Evolutionary conservation across 2,888 invertebrate species (phyloP), one percentile per base, ranked within the genome.

Genomic region (Sphaerophoria rueppellii): DNA sequence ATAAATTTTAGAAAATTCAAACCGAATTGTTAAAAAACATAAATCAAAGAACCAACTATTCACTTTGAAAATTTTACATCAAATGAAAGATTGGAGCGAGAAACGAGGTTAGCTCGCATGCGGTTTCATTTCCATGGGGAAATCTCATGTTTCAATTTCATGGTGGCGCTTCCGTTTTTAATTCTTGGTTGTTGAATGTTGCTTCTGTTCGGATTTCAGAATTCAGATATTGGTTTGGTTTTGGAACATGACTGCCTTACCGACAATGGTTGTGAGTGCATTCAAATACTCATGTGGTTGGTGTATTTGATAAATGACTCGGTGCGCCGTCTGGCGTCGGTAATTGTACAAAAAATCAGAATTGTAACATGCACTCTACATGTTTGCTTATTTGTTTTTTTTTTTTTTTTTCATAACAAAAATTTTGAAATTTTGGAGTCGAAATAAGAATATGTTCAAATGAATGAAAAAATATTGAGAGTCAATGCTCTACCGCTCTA

Each of bases 41-140:
- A 24, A 24, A 24, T 24, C 24, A 24, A n/a, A 50, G 11, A 37
- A 43, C 14, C 60, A 34, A 81, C 85, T 34, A 73, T 60, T 73
- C 81, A 32, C 81, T 54, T 12, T 35, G 76, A 70, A 35, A 70
- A 81, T 46, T 76, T 40, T 83, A 58, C 46, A 81, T 73, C 76
- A 85, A 85, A 85, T 85, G 75, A 75, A 24, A 24, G 24, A 24
- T 24, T 24, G 24, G 24, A 24, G 24, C 24, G 24, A 24, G 24
- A 24, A 79, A 52, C 63, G 85, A 75, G 72, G 57, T 77, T 72
- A 37, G 6, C 35, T 35, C 43, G 40, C 67, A 67, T 32, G 67
- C 24, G 24, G 67, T 67, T 67, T 40, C 67, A 12, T 32, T 67
- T 43, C 40, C 67, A 52, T 16, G 16, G 12, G 24, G 2, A 46